Base-by-base conservation (phyloP, 2,888 invertebrate species). In the Dusona sp. region DNA sequence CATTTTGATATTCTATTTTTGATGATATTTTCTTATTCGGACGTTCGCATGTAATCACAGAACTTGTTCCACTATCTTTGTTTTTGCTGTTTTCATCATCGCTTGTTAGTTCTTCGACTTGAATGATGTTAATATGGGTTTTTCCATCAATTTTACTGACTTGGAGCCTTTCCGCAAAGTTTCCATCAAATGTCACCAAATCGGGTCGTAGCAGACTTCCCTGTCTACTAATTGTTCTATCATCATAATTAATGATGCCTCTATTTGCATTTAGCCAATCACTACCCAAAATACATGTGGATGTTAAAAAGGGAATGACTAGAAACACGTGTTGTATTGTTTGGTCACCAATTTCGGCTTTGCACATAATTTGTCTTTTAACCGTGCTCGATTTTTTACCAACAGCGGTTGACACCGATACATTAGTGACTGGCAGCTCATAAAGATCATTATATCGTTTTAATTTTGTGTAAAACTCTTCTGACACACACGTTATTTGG, bases 401-500 rank as follows among this genome's bases (percentile, higher is more conserved):
- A n/a, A 88, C 79, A 2, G 88, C 86, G 6, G 84, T 82, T 33
- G 75, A 72, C 9, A 86, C 79, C n/a, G 68, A 61, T 51, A 83
- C 4, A 38, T 84, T 84, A 11, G 61, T 77, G 9, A 86, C 84
- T 3, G 84, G 86, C 2, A 84, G 25, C 13, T 64, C 19, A 6
- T 68, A 65, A 25, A 68, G 22, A 42, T 22, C 9, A n/a, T 68
- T 45, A 33, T 38, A 19, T 25, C 11, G 13, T 42, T 57, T 61
- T 42, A 87, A 64, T 51, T 82, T 29, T 36, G 68, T 51, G 48
- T 79, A 86, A 22, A 86, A 83, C 19, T 77, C 51, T 68, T 88
- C 80, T 3, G 88, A 86, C 9, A 88, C 80, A 19, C 81, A 79
- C 0, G 86, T 85, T 16, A 88, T 72, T 48, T 88, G 84, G 67